A percentile compares a stretch with the other conserved stretches of the same genome.
Evolutionary conservation across 2,797 vertebrate species (phyloP).

Genomic region (Gymnodraco acuticeps): DNA sequence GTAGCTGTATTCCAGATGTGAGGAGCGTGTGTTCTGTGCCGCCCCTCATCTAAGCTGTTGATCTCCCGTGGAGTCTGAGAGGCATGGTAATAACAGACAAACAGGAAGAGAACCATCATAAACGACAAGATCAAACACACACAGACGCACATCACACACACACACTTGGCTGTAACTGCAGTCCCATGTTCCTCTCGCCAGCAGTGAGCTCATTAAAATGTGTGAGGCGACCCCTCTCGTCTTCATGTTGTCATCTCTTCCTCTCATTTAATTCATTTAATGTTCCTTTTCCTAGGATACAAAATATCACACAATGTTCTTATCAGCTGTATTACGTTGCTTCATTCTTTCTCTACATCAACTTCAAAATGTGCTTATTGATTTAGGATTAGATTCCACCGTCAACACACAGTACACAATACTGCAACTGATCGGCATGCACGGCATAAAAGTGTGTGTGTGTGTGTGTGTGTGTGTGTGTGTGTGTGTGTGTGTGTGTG

Average conservation of each 20-base stretch:
- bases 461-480: slow-evolving; percentile 37
- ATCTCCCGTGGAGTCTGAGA: slow-evolving; percentile 59
- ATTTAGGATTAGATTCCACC: slow-evolving; percentile 35
- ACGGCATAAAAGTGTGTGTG: slow-evolving; percentile 41
- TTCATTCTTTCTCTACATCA: background rate
- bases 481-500: slow-evolving; percentile 43
- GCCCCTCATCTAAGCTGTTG: slow-evolving; percentile 55
- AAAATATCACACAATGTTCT: slow-evolving; percentile 23
- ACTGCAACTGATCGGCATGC: slow-evolving; percentile 53
- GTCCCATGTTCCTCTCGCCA: slow-evolving; percentile 64
- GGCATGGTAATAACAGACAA: slow-evolving; percentile 67
- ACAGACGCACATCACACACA: slow-evolving; percentile 58
- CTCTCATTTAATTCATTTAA: slow-evolving; percentile 34
- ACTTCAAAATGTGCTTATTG: slow-evolving; percentile 12
- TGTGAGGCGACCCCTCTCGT: slow-evolving; percentile 69
- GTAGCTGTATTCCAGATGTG: slow-evolving; percentile 67
- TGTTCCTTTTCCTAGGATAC: slow-evolving; percentile 10
- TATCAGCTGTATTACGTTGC: slow-evolving; percentile 4
- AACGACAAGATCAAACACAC: slow-evolving; percentile 67
- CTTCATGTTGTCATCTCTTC: slow-evolving; percentile 57
- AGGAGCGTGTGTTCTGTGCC: slow-evolving; percentile 36
- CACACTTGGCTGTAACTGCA: slow-evolving; percentile 60
- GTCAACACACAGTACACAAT: slow-evolving; percentile 20
- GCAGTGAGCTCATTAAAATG: slow-evolving; percentile 84
- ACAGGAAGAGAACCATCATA: slow-evolving; percentile 76